Percentiles rank a stretch among this genome's conserved stretches.
Evolutionary conservation across 2,113 vertebrate genomes (phyloP).

Genomic region (Ochotona princeps): DNA sequence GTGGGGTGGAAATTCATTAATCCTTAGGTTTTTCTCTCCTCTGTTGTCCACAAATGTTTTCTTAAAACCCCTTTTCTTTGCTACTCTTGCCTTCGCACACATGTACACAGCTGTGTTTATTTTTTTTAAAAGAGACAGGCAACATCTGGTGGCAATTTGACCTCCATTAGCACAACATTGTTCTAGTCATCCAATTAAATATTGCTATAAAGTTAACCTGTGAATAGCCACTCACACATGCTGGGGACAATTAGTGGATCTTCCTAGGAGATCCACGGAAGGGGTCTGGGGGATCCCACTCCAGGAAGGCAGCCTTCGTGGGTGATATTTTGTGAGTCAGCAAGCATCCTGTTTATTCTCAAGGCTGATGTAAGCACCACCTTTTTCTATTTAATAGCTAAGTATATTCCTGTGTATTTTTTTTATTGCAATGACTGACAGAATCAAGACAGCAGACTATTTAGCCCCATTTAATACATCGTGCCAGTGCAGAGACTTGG

Average conservation of each 20-base stretch:
- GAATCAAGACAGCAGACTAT: not conserved
- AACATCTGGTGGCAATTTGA: constrained; percentile 82
- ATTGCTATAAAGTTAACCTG: constrained; percentile 76
- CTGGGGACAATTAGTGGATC: constrained; percentile 68
- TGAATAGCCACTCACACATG: constrained; percentile 71
- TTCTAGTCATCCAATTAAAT: constrained; percentile 74
- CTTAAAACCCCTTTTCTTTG: constrained; percentile 49
- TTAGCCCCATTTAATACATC: not conserved
- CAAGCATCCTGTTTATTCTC: constrained; percentile 63
- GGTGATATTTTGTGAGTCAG: constrained; percentile 63
- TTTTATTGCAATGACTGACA: constrained; percentile 24
- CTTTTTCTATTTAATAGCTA: constrained; percentile 11
- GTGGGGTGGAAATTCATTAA: constrained; percentile 58
- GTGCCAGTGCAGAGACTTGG: not conserved
- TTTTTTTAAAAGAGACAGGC: constrained; percentile 46
- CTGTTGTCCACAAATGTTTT: constrained; percentile 60
- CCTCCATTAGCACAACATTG: constrained; percentile 80
- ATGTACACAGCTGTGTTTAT: constrained; percentile 76
- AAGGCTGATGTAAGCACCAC: constrained; percentile 70
- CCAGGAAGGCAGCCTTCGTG: constrained; percentile 25
- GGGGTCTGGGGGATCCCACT: constrained; percentile 11
- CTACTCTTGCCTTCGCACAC: constrained; percentile 25
- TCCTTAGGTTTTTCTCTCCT: constrained; percentile 56
- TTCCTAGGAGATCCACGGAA: constrained; percentile 51
- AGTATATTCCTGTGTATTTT: constrained; percentile 14